These are phyloP conservation scores for Andrena bicolor DNA, from an alignment of 2,888 invertebrate genomes.

Conservation along the genomic window DNA sequence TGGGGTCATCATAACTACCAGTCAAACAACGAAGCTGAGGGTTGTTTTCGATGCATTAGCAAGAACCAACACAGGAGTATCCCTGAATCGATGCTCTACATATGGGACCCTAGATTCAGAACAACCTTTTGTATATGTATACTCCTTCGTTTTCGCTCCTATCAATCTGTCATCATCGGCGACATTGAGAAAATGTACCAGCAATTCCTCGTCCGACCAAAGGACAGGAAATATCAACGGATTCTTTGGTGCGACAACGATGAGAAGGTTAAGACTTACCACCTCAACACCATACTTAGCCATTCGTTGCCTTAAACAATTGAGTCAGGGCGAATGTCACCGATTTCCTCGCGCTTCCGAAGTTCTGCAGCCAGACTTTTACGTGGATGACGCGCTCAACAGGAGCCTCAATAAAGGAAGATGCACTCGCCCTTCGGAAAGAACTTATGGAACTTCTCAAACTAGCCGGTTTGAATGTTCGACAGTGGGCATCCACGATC, in stretches of 20 bases:
- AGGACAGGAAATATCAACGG: not conserved
- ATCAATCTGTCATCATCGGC: not conserved
- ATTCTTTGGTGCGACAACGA: not conserved
- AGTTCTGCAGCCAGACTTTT: not conserved
- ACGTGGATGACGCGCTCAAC: conserved; percentile 12
- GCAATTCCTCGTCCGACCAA: not conserved
- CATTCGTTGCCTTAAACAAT: not conserved
- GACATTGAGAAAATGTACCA: conserved; percentile 23
- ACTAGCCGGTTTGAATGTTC: not conserved
- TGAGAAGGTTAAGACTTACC: not conserved
- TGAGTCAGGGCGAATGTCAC: not conserved
- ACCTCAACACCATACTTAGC: not conserved
- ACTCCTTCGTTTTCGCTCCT: not conserved
- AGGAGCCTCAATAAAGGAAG: not conserved
- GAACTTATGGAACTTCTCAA: not conserved
- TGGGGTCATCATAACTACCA: not conserved
- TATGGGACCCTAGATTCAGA: conserved; percentile 11
- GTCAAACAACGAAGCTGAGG: conserved; percentile 12
- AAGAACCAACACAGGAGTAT: conserved; percentile 2
- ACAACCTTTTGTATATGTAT: not conserved
- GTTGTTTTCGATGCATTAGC: conserved; percentile 30
- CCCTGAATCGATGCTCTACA: conserved; percentile 22
- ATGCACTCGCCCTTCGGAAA: not conserved
- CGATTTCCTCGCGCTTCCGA: not conserved
- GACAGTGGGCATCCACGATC: conserved; percentile 15